phyloP scores from a whole-genome alignment of 2,113 vertebrate species.

The Tenrec ecaudatus region DNA sequence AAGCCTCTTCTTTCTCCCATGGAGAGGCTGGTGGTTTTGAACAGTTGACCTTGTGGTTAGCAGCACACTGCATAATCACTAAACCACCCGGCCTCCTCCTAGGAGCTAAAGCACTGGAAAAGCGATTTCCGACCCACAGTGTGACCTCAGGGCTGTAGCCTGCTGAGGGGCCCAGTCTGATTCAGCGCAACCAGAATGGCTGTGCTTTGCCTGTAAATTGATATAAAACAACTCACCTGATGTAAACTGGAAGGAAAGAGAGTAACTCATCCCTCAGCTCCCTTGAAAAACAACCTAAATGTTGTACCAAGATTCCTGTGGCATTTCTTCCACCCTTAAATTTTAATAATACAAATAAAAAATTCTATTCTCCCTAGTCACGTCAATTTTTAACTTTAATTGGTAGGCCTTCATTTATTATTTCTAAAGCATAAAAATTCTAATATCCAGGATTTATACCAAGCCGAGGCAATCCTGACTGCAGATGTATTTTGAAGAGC shows the following conservation, averaged over 20 bases:
- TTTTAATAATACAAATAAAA: slow-evolving; percentile 83
- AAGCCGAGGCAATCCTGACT: slow-evolving; percentile 74
- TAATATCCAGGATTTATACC: slow-evolving; percentile 84
- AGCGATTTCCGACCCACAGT: slow-evolving; percentile 14
- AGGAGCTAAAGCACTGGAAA: neutral
- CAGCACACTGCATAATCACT: too few relatives aligned
- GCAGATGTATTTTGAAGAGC: slow-evolving; percentile 79
- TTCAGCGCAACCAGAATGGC: slow-evolving; percentile 34
- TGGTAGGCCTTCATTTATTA: slow-evolving; percentile 84
- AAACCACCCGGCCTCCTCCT: too few relatives aligned
- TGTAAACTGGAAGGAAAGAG: slow-evolving; percentile 74
- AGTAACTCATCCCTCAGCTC: slow-evolving; percentile 72
- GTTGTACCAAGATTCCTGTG: slow-evolving; percentile 78
- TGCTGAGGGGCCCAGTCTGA: neutral
- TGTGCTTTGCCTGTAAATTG: neutral
- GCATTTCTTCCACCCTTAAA: slow-evolving; percentile 81
- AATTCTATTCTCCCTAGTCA: slow-evolving; percentile 78
- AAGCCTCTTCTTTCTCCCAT: too few relatives aligned
- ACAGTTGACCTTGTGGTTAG: too few relatives aligned
- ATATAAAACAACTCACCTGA: slow-evolving; percentile 69
- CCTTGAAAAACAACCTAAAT: slow-evolving; percentile 73
- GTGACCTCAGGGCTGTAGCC: neutral
- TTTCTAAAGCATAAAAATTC: slow-evolving; percentile 84
- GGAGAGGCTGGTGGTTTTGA: too few relatives aligned
- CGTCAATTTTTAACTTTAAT: slow-evolving; percentile 84